Conservation (phyloP, 2,888 invertebrate species). For the Andrena haemorrhoa region DNA sequence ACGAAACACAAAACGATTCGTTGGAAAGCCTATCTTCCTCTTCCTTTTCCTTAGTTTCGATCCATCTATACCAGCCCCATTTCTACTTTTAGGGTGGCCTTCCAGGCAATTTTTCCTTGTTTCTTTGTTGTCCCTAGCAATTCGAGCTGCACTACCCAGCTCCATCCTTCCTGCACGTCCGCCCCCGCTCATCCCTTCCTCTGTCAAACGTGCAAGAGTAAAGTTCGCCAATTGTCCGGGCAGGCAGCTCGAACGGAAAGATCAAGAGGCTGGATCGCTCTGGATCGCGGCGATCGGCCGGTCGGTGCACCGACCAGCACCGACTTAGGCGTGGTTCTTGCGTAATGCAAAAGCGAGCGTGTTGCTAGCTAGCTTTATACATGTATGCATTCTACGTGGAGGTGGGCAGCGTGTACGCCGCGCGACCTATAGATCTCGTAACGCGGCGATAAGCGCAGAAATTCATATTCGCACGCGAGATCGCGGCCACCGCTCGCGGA, state of each 20-base stretch:
- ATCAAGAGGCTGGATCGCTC: slow-evolving; percentile 40
- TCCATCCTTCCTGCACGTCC: not conserved
- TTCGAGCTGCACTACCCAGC: no score
- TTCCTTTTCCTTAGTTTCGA: no score
- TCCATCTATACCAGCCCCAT: no score
- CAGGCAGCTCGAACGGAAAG: slow-evolving; percentile 14
- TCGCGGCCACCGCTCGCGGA: slow-evolving; percentile 43
- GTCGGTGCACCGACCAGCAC: slow-evolving; percentile 64
- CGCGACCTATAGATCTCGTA: slow-evolving; percentile 56
- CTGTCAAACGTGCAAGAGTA: not conserved
- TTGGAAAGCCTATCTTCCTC: no score
- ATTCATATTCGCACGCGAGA: slow-evolving; percentile 65
- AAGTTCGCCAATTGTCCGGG: not conserved
- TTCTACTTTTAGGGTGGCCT: no score
- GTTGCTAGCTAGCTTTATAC: slow-evolving; percentile 73
- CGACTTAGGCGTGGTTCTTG: slow-evolving; percentile 81
- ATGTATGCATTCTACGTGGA: slow-evolving; percentile 38
- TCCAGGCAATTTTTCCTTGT: no score
- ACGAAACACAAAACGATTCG: no score
- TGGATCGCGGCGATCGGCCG: slow-evolving; percentile 45
- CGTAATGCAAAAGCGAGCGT: slow-evolving; percentile 78
- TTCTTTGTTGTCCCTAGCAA: no score
- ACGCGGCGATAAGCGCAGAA: slow-evolving; percentile 60
- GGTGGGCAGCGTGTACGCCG: slow-evolving; percentile 13
- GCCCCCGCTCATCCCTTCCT: not conserved